Evolutionary conservation across 2,113 vertebrate species (phyloP).

Genomic region (Hypomesus transpacificus): DNA sequence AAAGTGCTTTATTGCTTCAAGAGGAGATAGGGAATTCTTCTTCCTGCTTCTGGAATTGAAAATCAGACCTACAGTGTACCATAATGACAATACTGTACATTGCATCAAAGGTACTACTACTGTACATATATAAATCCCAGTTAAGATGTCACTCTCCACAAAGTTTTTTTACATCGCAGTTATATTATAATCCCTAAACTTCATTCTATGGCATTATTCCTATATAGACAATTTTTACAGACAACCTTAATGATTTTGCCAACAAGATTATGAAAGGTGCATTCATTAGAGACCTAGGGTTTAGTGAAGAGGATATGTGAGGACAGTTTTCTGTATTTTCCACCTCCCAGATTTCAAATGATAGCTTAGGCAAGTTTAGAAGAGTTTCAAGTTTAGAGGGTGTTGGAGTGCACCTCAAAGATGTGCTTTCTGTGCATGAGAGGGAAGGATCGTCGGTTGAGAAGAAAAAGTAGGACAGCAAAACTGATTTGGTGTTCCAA

Average conservation of each 20-base stretch:
- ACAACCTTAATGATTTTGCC: background rate
- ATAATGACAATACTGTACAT: background rate
- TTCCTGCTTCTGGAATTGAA: background rate
- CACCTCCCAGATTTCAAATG: background rate
- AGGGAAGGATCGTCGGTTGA: background rate
- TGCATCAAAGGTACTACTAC: background rate
- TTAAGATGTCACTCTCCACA: too few species aligned
- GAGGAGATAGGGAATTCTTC: constrained; percentile 13
- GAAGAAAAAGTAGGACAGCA: background rate
- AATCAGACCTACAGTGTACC: background rate
- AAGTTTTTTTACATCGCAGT: too few species aligned
- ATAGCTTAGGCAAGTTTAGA: background rate
- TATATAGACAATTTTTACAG: background rate
- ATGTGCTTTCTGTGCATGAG: background rate
- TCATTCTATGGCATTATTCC: too few species aligned
- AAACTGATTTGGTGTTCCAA: background rate
- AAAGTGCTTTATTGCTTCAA: constrained; percentile 11
- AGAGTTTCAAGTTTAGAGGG: background rate
- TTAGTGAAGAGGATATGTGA: too few species aligned
- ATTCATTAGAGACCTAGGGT: too few species aligned
- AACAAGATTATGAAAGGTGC: background rate
- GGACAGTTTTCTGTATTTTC: too few species aligned
- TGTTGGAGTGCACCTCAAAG: background rate
- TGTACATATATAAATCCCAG: too few species aligned
- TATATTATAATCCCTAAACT: too few species aligned